These are phyloP conservation scores for Meriones unguiculatus DNA, from an alignment of 2,113 vertebrate genomes.

Conservation along the genomic window DNA sequence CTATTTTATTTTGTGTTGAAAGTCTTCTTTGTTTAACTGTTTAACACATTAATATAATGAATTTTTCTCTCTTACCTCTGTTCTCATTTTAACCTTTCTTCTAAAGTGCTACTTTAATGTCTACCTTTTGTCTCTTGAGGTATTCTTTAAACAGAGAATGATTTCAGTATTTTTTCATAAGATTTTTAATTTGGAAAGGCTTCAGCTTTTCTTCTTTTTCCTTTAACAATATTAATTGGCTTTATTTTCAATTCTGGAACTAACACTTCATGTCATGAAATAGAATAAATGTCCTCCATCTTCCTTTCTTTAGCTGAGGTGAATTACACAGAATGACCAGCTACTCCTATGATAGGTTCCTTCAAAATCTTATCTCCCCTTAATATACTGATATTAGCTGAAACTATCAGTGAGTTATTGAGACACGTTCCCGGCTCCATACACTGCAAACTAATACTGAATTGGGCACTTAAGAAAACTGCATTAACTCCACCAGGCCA, in stretches of 20 bases:
- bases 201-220: background rate
- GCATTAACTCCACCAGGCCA: conserved; percentile 75
- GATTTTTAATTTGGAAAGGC: conserved; percentile 54
- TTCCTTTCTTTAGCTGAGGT: conserved; percentile 33
- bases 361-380: conserved; percentile 66
- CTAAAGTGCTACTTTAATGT: background rate
- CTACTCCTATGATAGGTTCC: conserved; percentile 50
- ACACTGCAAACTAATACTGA: conserved; percentile 67
- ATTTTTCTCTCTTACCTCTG: background rate
- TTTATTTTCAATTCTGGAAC: background rate
- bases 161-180: background rate
- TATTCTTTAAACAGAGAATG: background rate
- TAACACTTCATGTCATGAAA: background rate
- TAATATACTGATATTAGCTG: conserved; percentile 67
- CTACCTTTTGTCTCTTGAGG: conserved; percentile 12
- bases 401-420: conserved; percentile 69
- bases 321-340: conserved; percentile 57
- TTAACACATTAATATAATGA: background rate
- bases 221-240: background rate
- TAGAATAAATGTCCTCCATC: background rate
- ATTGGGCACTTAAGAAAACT: conserved; percentile 75
- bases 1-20: background rate
- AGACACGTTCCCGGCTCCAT: conserved; percentile 50
- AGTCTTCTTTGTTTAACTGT: background rate
- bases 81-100: background rate